These are phyloP conservation scores for Itoplectis maculator DNA, from an alignment of 2,888 invertebrate genomes.

Conservation along the genomic window DNA sequence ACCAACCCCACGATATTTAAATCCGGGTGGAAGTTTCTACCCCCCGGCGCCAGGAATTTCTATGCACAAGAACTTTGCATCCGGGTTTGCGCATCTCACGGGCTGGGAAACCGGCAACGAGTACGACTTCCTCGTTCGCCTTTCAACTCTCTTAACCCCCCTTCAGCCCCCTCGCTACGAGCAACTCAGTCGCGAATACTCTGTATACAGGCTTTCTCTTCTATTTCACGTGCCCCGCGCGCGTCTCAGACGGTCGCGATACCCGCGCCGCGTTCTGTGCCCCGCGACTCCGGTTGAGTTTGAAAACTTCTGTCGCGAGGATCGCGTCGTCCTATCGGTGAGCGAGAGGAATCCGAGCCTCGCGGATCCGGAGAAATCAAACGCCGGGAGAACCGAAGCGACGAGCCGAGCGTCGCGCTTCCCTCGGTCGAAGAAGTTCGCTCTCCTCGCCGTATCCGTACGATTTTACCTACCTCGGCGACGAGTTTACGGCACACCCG, in stretches of 20 bases:
- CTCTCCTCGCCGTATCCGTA: conserved; percentile 34
- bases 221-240: conserved; percentile 41
- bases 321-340: conserved; percentile 24
- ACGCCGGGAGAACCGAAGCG: conserved; percentile 35
- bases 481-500: conserved; percentile 25
- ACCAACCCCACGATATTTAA: conserved; percentile 55
- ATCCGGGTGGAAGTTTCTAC: conserved; percentile 49
- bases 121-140: conserved; percentile 49
- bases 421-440: conserved; percentile 18
- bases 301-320: conserved; percentile 52
- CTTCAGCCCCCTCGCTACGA: neutral
- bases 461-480: conserved; percentile 27
- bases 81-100: conserved; percentile 26
- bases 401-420: no score
- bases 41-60: conserved; percentile 35
- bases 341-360: conserved; percentile 37
- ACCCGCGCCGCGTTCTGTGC: conserved; percentile 7
- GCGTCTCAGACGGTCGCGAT: conserved; percentile 24
- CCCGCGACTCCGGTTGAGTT: conserved; percentile 20
- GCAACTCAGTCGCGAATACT: conserved; percentile 27
- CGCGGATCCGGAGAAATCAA: conserved; percentile 35
- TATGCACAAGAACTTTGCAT: conserved; percentile 50
- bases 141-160: conserved; percentile 27
- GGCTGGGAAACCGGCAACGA: conserved; percentile 47
- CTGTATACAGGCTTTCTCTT: conserved; percentile 50